Evolutionary conservation across 2,888 invertebrate species (phyloP).

Genomic region (Erynnis tages): DNA sequence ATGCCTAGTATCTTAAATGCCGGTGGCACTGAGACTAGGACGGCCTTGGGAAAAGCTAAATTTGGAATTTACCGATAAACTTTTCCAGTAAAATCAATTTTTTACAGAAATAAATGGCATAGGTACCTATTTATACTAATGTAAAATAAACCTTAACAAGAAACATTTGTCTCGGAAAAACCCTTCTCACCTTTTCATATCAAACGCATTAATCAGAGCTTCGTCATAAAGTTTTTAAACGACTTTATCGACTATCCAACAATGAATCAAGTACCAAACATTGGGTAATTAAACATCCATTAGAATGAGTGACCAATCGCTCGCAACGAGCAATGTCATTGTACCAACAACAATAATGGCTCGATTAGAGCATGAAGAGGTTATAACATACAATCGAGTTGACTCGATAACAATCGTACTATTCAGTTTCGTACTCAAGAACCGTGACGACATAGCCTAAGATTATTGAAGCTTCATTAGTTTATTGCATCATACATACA

Average conservation of each 20-base stretch:
- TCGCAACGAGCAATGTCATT: constrained; percentile 9
- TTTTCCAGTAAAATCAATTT: too few relatives aligned
- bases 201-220: too few relatives aligned
- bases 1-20: too few relatives aligned
- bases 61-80: too few relatives aligned
- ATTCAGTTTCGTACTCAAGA: constrained; percentile 10
- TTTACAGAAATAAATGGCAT: too few relatives aligned
- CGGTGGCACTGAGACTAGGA: too few relatives aligned
- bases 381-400: constrained; percentile 10
- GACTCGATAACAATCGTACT: constrained; percentile 21
- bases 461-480: constrained; percentile 14
- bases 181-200: too few relatives aligned
- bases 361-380: constrained; percentile 23
- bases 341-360: constrained; percentile 13
- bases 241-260: not conserved
- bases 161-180: too few relatives aligned
- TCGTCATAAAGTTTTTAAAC: not conserved
- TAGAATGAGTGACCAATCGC: constrained; percentile 8
- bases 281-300: constrained; percentile 22
- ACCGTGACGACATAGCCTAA: constrained; percentile 14
- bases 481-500: constrained; percentile 1
- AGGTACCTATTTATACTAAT: too few relatives aligned
- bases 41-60: too few relatives aligned
- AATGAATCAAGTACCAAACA: not conserved
- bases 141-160: too few relatives aligned